phyloP scores from a whole-genome alignment of 2,888 invertebrate genomes.

The Dynastes grantii region DNA sequence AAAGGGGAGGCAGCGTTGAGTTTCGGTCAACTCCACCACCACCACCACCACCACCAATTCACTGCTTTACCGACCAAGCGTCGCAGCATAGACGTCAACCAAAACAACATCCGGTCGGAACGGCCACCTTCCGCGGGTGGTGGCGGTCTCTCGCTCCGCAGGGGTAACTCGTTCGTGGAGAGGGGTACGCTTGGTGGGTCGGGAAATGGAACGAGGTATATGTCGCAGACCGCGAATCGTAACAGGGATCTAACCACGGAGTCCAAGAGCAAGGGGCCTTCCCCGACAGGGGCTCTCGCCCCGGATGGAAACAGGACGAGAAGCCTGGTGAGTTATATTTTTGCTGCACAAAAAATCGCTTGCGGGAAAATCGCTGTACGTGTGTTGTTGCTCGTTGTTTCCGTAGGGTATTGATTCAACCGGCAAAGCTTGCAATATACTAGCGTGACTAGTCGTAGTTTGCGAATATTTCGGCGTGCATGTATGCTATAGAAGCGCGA shows the following conservation, averaged over 20 bases:
- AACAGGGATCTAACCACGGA: conserved; percentile 77
- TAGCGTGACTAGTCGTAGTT: conserved; percentile 16
- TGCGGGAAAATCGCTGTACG: conserved; percentile 30
- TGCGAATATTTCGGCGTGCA: too few relatives aligned
- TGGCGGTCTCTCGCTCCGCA: conserved; percentile 57
- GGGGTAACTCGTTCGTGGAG: conserved; percentile 67
- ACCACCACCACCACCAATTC: background rate
- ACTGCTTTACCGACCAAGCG: conserved; percentile 35
- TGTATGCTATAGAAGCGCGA: too few relatives aligned
- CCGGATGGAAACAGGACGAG: conserved; percentile 66
- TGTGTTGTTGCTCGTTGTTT: background rate
- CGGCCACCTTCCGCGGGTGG: conserved; percentile 26
- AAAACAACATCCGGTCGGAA: conserved; percentile 43
- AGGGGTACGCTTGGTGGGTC: conserved; percentile 59
- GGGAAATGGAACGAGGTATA: conserved; percentile 72
- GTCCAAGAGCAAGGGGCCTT: conserved; percentile 70
- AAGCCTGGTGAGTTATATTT: conserved; percentile 73
- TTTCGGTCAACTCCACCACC: conserved; percentile 35
- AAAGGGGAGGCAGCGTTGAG: conserved; percentile 51
- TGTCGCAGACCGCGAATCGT: conserved; percentile 67
- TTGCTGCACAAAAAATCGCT: background rate
- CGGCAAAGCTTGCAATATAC: background rate
- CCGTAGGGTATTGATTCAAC: background rate
- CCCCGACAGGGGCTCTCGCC: conserved; percentile 63
- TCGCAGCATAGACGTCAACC: conserved; percentile 49